Base-by-base conservation (phyloP, 2,888 invertebrate species). In the Hirtodrosophila histrioides region DNA sequence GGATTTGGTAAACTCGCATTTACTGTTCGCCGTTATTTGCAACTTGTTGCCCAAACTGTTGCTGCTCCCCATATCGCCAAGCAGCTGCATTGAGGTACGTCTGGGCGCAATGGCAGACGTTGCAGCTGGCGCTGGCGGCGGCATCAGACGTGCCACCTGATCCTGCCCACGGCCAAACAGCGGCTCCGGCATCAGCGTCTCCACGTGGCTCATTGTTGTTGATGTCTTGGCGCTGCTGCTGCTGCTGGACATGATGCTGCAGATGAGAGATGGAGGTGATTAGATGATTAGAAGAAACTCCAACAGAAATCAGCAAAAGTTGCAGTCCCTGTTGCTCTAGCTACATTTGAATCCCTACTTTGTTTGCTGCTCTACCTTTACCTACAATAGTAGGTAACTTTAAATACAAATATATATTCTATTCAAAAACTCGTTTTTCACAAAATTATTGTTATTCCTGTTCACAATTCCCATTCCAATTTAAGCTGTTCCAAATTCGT, bases 1-100 rank as follows among this genome's bases (percentile, higher is more conserved):
- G 0, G 86, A 82, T 69, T 92, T 92, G 3, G 88, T 85, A 39
- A 88, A 86, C 39, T 91, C 91, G 60, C 84, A 82, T 56, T 90
- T 90, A 3, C 81, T 82, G 2, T 75, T 76, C 8, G 81, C 75
- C 3, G 82, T 86, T 10, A 90, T 89, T 23, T 69, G 71, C 4
- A 85, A 49, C 51, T 89, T 89, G 17, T 89, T 88, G 0, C 78
- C 35, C 17, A 17, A 17, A 71, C 51, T 6, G 50, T 33, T 58
- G 57, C 39, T 41, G n/a, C 36, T 51, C 29, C 41, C 60, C 33
- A 54, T 55, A 46, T 63, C 88, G 37, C 46, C 17, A 3, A 50
- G 49, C 43, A 67, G 3, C 35, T 67, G 71, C 53, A 66, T 17
- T 27, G 70, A 61, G 12, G 27, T 62, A 9, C 70, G 55, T 0